Percentiles rank a stretch among this genome's conserved stretches.
Evolutionary conservation across 2,113 vertebrate species (phyloP).

Genomic region (Peromyscus californicus): DNA sequence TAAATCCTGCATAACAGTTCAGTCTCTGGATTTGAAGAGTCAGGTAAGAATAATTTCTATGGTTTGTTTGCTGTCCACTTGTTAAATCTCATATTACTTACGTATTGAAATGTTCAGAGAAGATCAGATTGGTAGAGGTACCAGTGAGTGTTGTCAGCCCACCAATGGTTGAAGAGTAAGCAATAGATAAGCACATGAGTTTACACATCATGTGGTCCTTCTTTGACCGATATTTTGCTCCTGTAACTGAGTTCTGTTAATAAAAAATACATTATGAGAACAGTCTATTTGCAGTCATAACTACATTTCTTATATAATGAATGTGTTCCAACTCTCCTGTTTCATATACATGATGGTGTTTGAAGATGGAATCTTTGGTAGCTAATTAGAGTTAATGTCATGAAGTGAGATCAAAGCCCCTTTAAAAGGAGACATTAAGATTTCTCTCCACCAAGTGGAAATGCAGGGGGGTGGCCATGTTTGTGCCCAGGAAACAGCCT

Average conservation of each 20-base stretch:
- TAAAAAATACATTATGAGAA: conserved; percentile 56
- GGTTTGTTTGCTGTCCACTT: not conserved
- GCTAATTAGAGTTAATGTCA: not conserved
- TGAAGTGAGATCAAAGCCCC: not conserved
- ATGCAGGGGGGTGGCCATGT: not conserved
- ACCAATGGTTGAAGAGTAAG: conserved; percentile 95
- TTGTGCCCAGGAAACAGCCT: not conserved
- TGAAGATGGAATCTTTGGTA: not conserved
- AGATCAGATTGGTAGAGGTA: conserved; percentile 96
- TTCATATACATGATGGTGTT: not conserved
- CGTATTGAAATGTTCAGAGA: conserved; percentile 93
- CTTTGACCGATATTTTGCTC: conserved; percentile 82
- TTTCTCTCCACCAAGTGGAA: not conserved
- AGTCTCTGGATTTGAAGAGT: not conserved
- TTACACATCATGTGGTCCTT: conserved; percentile 92
- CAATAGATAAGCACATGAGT: conserved; percentile 93
- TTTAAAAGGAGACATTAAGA: not conserved
- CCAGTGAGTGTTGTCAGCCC: conserved; percentile 95
- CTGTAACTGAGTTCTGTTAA: conserved; percentile 82
- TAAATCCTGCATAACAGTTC: not conserved
- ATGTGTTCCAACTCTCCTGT: not conserved
- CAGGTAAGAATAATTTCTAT: not conserved
- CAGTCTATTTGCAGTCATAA: not conserved
- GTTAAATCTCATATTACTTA: conserved; percentile 85
- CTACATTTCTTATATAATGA: not conserved